A percentile compares a stretch with the other conserved stretches of the same genome.
phyloP scores from a whole-genome alignment of 2,888 invertebrate species.

The Lasioglossum figueresi region DNA sequence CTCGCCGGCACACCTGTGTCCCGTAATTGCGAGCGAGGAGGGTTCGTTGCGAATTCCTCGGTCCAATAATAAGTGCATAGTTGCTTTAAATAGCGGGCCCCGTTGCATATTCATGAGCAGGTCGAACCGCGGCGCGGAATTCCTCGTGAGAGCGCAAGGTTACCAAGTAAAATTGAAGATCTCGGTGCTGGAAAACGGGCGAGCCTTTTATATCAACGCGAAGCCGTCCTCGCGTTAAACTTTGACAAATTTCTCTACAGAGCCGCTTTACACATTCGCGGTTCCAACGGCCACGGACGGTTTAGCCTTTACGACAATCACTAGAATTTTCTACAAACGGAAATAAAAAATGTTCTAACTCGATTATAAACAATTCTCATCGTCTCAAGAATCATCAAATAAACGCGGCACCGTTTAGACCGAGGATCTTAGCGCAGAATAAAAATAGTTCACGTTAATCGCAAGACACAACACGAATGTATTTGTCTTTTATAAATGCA shows the following conservation, averaged over 20 bases:
- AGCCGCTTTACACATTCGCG: too few species aligned
- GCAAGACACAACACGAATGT: neutral
- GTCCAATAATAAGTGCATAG: constrained; percentile 60
- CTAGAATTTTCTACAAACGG: too few species aligned
- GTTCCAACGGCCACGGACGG: too few species aligned
- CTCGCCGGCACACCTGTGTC: neutral
- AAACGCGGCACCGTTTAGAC: too few species aligned
- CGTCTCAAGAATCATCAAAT: too few species aligned
- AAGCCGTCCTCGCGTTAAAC: neutral
- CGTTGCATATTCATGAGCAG: constrained; percentile 62
- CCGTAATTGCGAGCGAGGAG: constrained; percentile 43
- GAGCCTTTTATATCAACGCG: neutral
- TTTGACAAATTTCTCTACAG: neutral
- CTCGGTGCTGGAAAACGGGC: neutral
- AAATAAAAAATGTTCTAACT: too few species aligned
- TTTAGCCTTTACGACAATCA: too few species aligned
- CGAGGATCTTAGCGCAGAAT: too few species aligned
- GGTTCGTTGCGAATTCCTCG: constrained; percentile 29
- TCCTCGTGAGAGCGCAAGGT: constrained; percentile 44
- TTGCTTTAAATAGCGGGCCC: constrained; percentile 55
- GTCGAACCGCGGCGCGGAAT: constrained; percentile 51
- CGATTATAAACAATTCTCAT: too few species aligned
- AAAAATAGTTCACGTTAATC: too few species aligned
- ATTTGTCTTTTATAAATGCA: neutral
- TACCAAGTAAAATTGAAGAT: constrained; percentile 34